Conservation (phyloP, 2,797 vertebrate genomes). For the Squalus acanthias region DNA sequence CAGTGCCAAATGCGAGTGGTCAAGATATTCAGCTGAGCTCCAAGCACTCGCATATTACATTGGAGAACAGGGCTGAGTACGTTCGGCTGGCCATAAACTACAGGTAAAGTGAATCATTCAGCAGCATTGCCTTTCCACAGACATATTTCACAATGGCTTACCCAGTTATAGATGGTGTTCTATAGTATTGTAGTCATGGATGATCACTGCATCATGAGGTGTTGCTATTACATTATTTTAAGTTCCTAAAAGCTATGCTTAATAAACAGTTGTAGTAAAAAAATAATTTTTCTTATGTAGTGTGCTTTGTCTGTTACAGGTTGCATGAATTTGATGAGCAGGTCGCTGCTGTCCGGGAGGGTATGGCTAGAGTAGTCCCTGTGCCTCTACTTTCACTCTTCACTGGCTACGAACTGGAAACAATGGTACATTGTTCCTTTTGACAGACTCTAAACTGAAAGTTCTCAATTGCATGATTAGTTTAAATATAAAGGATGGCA, state of each 20-base stretch:
- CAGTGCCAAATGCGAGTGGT: slow-evolving; percentile 90
- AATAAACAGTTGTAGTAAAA: neutral
- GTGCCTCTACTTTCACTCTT: slow-evolving; percentile 94
- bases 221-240: neutral
- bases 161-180: neutral
- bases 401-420: slow-evolving; percentile 94
- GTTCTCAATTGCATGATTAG: neutral
- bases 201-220: neutral
- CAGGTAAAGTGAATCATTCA: slow-evolving; percentile 61
- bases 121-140: neutral
- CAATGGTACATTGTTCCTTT: slow-evolving; percentile 69
- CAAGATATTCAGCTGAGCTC: slow-evolving; percentile 96
- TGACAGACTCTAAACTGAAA: neutral
- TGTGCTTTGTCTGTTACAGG: slow-evolving; percentile 53
- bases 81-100: slow-evolving; percentile 94
- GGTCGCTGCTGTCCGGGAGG: slow-evolving; percentile 90
- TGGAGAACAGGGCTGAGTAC: slow-evolving; percentile 89
- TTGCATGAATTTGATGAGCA: slow-evolving; percentile 97
- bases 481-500: neutral
- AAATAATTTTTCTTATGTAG: neutral
- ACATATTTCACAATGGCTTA: neutral
- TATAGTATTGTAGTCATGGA: neutral
- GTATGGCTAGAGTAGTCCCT: slow-evolving; percentile 93
- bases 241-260: neutral
- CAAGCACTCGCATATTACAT: slow-evolving; percentile 87